These are phyloP conservation scores for Odontocolon sp. DNA, from an alignment of 2,888 invertebrate genomes.

Conservation along the genomic window DNA sequence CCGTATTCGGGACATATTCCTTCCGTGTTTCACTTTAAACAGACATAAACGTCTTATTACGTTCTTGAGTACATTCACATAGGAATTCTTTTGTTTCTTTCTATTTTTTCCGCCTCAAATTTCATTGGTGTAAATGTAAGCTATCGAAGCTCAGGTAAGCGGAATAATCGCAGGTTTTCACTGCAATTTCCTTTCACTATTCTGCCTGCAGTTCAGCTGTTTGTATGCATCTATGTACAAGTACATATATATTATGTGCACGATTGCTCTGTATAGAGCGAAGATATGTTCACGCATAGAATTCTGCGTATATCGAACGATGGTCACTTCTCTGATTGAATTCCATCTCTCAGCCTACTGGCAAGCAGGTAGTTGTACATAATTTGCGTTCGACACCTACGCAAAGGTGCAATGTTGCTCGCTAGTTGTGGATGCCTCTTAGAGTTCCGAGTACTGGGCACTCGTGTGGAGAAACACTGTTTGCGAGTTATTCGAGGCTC, in stretches of 20 bases:
- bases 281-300: too few species aligned
- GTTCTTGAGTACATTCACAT: neutral
- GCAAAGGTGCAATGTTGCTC: slow-evolving; percentile 11
- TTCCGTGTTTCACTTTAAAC: slow-evolving; percentile 46
- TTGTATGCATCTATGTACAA: too few species aligned
- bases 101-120: neutral
- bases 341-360: too few species aligned
- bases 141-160: neutral
- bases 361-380: too few species aligned
- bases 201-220: neutral
- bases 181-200: slow-evolving; percentile 53
- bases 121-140: slow-evolving; percentile 10
- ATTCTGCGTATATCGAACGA: too few species aligned
- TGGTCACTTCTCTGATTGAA: too few species aligned
- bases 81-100: neutral
- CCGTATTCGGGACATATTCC: slow-evolving; percentile 22
- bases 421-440: too few species aligned
- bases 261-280: too few species aligned
- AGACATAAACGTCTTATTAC: slow-evolving; percentile 9
- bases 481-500: slow-evolving; percentile 14
- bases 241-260: too few species aligned
- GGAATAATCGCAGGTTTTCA: slow-evolving; percentile 53
- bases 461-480: too few species aligned
- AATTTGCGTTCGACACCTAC: slow-evolving; percentile 42
- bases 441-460: too few species aligned